These are phyloP conservation scores for Oscheius myriophilus DNA, from an alignment of 2,888 invertebrate genomes.

Conservation along the genomic window DNA sequence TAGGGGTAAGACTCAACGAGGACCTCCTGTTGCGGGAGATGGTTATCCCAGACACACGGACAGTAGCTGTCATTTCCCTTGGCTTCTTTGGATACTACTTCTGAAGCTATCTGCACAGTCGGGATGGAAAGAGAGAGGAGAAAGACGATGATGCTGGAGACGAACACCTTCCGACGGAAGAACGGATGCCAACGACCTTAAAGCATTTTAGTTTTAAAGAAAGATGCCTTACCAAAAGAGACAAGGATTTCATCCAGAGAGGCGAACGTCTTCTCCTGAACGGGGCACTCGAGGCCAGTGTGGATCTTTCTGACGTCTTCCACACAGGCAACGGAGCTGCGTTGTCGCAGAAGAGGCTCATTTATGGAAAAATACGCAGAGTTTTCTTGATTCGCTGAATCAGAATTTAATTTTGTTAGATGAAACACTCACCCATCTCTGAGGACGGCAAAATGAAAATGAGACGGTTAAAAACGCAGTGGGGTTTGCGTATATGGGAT, in stretches of 20 bases:
- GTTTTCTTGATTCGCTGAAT: too few species aligned
- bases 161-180: conserved; percentile 2
- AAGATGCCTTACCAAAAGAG: conserved; percentile 1
- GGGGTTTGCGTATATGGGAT: too few species aligned
- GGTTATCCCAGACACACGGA: conserved; percentile 9
- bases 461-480: too few species aligned
- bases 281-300: conserved; percentile 4
- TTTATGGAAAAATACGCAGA: too few species aligned
- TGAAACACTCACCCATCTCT: too few species aligned
- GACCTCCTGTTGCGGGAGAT: neutral
- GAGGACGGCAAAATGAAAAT: too few species aligned
- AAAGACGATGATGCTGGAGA: neutral
- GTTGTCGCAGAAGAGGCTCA: too few species aligned
- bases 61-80: neutral
- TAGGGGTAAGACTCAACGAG: neutral
- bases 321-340: too few species aligned
- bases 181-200: conserved; percentile 3
- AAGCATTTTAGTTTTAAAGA: too few species aligned
- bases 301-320: too few species aligned
- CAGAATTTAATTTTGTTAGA: too few species aligned
- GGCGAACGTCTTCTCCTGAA: neutral
- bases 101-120: neutral
- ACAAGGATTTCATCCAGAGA: conserved; percentile 11
- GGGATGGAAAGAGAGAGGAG: neutral
- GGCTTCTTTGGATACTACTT: neutral